Percentiles rank a stretch among this genome's conserved stretches.
Conservation (phyloP, 1,140 invertebrate genomes). For the Papilio polytes region DNA sequence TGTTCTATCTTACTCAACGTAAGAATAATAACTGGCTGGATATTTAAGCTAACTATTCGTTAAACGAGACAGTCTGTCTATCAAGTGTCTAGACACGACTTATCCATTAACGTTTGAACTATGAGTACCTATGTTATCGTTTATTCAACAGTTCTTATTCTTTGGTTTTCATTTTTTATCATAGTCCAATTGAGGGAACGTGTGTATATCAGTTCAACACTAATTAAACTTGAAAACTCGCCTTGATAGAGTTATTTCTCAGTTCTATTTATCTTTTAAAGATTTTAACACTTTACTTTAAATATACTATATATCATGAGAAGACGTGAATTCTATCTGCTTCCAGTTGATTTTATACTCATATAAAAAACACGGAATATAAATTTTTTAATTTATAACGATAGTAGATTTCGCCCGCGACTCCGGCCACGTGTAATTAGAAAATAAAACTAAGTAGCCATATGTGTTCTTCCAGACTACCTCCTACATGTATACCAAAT, state of each 20-base stretch:
- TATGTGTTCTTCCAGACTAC: no score
- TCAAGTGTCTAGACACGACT: slow-evolving; percentile 15
- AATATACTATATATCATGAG: neutral
- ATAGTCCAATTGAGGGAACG: neutral
- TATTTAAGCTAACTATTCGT: slow-evolving; percentile 22
- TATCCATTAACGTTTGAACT: slow-evolving; percentile 10
- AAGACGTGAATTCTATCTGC: neutral
- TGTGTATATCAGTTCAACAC: neutral
- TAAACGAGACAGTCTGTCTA: slow-evolving; percentile 16
- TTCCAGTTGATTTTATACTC: neutral
- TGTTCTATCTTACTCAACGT: neutral
- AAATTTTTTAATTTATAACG: neutral
- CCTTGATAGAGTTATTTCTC: neutral
- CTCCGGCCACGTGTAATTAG: no score
- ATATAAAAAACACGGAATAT: neutral
- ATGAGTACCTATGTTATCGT: neutral
- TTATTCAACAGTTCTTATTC: neutral
- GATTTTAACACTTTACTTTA: neutral
- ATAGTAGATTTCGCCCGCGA: no score
- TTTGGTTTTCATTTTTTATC: neutral
- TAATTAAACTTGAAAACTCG: neutral
- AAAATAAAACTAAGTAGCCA: no score
- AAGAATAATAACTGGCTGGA: neutral
- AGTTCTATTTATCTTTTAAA: neutral
- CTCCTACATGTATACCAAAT: no score